Evolutionary conservation across 2,113 vertebrate genomes (phyloP).

Genomic region (Romanogobio albipinnatus): DNA sequence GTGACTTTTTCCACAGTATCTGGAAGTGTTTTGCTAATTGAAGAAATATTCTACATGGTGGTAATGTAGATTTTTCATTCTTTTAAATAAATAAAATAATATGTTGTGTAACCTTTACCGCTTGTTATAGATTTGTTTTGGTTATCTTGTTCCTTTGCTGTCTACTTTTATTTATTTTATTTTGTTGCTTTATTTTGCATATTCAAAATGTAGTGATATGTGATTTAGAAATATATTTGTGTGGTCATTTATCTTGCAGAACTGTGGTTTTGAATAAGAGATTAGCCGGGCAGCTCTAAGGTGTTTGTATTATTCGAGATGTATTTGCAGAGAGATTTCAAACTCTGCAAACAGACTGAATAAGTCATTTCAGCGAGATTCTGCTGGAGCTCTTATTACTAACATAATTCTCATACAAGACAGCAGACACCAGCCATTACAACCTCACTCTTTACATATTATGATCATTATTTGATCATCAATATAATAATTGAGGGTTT

Average conservation of each 20-base stretch:
- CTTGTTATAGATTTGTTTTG: not conserved
- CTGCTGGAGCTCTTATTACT: not conserved
- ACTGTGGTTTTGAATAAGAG: conserved; percentile 25
- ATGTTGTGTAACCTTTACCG: not conserved
- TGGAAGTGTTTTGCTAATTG: not conserved
- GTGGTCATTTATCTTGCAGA: conserved; percentile 32
- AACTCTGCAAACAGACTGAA: conserved; percentile 24
- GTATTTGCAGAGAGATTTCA: conserved; percentile 39
- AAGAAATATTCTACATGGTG: not conserved
- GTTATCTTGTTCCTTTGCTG: not conserved
- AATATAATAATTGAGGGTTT: conserved; percentile 20
- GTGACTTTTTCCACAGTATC: not conserved
- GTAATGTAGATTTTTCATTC: too few relatives aligned
- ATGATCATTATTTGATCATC: not conserved
- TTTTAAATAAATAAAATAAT: too few relatives aligned
- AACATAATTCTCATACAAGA: conserved; percentile 2
- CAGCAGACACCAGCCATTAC: not conserved
- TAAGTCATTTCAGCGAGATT: conserved; percentile 8
- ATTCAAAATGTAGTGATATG: not conserved
- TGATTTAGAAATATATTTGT: not conserved
- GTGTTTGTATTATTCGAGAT: not conserved
- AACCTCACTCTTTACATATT: conserved; percentile 3
- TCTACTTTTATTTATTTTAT: not conserved
- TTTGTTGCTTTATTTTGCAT: not conserved
- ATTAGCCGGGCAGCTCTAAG: not conserved